Conservation (phyloP, 1,140 invertebrate species). For the Drosophila setifemur region DNA sequence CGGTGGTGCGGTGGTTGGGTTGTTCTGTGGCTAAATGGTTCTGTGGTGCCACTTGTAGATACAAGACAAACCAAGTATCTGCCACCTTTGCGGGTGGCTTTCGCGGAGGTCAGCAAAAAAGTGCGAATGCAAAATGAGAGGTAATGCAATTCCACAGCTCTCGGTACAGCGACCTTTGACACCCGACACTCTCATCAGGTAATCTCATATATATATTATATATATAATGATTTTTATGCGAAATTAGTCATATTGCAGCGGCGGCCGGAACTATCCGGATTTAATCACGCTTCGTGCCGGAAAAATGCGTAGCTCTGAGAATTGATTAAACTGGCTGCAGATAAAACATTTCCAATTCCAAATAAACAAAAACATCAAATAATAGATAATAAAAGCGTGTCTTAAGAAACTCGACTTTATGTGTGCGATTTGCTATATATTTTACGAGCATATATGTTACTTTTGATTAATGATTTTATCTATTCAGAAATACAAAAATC, state of each 20-base stretch:
- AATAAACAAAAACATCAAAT: too few species aligned
- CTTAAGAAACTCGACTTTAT: too few species aligned
- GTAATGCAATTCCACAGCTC: neutral
- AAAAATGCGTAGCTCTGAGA: neutral
- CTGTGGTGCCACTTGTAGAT: conserved; percentile 19
- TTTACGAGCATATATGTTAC: too few species aligned
- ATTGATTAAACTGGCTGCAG: neutral
- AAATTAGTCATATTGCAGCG: conserved; percentile 4
- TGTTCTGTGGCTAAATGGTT: conserved; percentile 67
- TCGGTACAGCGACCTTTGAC: conserved; percentile 24
- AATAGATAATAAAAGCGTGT: too few species aligned
- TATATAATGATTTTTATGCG: neutral
- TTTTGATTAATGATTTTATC: too few species aligned
- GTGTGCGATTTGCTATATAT: too few species aligned
- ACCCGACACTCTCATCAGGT: too few species aligned
- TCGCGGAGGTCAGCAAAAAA: conserved; percentile 27
- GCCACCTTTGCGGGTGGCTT: conserved; percentile 17
- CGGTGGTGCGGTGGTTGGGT: neutral
- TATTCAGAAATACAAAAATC: too few species aligned
- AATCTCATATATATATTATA: neutral
- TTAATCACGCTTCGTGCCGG: neutral
- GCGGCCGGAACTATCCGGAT: neutral
- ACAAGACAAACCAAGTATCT: conserved; percentile 27
- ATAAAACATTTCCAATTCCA: neutral
- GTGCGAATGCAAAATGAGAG: neutral